A percentile compares a stretch with the other conserved stretches of the same genome.
Evolutionary conservation across 30 jellyfish, hydroid and myxozoan species (phyloP).

Genomic region (Aurelia coerulea): DNA sequence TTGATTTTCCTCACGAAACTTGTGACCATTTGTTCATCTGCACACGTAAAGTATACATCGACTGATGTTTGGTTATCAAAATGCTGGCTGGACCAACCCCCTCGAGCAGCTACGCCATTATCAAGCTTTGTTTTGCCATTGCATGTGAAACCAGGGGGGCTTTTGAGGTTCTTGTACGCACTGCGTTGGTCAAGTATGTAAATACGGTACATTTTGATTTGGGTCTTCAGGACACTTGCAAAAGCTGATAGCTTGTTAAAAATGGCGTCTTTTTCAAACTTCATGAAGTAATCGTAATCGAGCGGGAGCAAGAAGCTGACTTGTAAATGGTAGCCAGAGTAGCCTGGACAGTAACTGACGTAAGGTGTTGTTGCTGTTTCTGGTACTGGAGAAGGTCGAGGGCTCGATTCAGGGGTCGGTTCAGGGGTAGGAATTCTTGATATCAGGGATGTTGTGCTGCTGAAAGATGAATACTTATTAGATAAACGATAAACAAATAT

Average conservation of each 20-base stretch:
- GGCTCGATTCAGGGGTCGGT: background rate
- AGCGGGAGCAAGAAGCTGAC: background rate
- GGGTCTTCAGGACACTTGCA: background rate
- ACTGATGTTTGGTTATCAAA: conserved; percentile 8
- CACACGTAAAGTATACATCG: background rate
- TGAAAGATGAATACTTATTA: background rate
- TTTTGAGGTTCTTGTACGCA: background rate
- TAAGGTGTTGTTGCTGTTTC: conserved; percentile 15
- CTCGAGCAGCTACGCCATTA: conserved; percentile 2
- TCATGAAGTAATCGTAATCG: background rate
- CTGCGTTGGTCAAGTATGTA: background rate
- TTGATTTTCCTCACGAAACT: background rate
- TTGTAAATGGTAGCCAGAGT: background rate
- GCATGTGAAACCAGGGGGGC: conserved; percentile 13
- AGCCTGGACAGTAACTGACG: background rate
- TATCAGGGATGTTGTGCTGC: background rate
- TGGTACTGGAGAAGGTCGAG: conserved; percentile 3
- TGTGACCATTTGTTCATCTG: background rate
- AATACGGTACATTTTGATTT: background rate
- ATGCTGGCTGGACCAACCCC: background rate
- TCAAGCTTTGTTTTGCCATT: background rate
- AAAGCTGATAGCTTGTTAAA: conserved; percentile 5
- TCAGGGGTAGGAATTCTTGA: background rate
- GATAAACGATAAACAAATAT: too few species aligned
- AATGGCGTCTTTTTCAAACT: background rate